Conservation (phyloP, 2,113 vertebrate genomes). For the Ceyx melanurus region DNA sequence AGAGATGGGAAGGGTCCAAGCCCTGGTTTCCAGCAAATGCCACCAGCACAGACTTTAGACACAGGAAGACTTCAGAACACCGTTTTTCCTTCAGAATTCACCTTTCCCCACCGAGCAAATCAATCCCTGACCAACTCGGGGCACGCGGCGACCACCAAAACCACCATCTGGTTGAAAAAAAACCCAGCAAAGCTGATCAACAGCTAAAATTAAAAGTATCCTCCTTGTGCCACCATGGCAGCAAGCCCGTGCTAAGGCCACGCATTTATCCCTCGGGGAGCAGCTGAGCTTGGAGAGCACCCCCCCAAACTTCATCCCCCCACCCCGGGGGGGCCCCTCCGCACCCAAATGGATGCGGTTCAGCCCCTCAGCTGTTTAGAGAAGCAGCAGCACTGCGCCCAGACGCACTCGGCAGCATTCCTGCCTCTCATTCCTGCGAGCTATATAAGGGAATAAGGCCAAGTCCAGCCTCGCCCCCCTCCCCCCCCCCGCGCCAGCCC, state of each 20-base stretch:
- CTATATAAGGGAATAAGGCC: conserved; percentile 76
- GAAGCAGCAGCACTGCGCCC: conserved; percentile 7
- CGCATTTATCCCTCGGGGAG: background rate
- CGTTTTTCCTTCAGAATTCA: accelerated
- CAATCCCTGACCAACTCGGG: accelerated
- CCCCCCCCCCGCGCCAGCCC: background rate
- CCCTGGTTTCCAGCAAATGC: accelerated
- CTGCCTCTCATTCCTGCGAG: conserved; percentile 36
- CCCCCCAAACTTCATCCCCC: no score
- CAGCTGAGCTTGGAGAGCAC: background rate
- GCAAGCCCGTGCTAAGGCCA: background rate
- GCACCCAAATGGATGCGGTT: conserved; percentile 43
- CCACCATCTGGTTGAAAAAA: background rate
- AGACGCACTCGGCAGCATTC: conserved; percentile 32
- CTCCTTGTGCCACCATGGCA: background rate
- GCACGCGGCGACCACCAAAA: accelerated
- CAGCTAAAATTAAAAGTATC: background rate
- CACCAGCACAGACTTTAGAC: background rate
- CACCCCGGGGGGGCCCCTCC: background rate
- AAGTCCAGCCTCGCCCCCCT: conserved; percentile 18
- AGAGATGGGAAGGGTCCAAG: background rate
- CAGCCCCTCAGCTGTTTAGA: conserved; percentile 67
- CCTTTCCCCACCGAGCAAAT: background rate
- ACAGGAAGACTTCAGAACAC: background rate
- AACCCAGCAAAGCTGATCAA: background rate